Evolutionary conservation across 2,797 vertebrate genomes (phyloP).

Genomic region (Sebastes trivittatus): DNA sequence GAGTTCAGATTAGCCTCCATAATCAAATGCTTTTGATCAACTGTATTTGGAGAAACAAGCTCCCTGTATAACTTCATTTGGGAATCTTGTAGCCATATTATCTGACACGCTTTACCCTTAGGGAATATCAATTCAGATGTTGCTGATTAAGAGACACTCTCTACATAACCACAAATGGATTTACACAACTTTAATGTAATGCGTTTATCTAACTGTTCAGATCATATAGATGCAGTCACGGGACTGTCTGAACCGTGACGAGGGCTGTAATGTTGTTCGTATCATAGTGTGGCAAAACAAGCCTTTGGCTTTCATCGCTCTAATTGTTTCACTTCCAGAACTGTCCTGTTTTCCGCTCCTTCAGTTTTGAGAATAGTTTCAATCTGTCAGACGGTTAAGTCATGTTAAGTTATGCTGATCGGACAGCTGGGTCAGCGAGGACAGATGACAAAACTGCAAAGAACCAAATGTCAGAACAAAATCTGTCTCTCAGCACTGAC

Average conservation of each 20-base stretch:
- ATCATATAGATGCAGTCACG: slow-evolving; percentile 7
- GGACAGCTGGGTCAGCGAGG: slow-evolving; percentile 2
- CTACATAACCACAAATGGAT: slow-evolving; percentile 14
- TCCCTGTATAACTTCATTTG: slow-evolving; percentile 7
- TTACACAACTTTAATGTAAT: slow-evolving; percentile 7
- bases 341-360: neutral
- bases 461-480: slow-evolving; percentile 2
- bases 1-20: slow-evolving; percentile 4
- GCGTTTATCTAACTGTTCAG: slow-evolving; percentile 10
- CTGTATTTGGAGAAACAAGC: slow-evolving; percentile 10
- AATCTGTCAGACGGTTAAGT: neutral
- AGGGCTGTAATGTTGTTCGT: neutral
- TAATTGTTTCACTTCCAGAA: slow-evolving; percentile 11
- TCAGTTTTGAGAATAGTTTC: neutral
- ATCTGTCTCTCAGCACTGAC: neutral
- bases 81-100: neutral
- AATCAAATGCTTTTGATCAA: slow-evolving; percentile 17
- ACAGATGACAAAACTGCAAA: neutral
- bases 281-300: neutral
- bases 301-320: neutral
- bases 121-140: slow-evolving; percentile 16
- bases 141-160: neutral
- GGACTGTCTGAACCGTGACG: neutral
- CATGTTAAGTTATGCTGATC: neutral
- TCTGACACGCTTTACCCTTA: slow-evolving; percentile 1